Base-by-base conservation (phyloP, 1,140 invertebrate species). In the Aphelinus certus region DNA sequence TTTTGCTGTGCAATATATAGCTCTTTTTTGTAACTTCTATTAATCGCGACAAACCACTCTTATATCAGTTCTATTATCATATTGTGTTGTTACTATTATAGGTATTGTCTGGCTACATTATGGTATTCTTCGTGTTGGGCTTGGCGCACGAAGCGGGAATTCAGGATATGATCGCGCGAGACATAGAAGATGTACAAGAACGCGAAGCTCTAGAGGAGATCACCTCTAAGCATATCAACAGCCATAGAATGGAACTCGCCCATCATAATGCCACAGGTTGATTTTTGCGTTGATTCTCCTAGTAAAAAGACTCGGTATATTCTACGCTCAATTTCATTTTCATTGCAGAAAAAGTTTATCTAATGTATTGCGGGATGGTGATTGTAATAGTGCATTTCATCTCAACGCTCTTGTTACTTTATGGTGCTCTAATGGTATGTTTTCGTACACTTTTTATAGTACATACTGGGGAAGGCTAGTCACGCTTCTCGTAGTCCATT, bases 361-460 rank as follows among this genome's bases (percentile, higher is more conserved):
- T 84, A 7, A 84, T 89, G 78, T 89, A 89, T 56, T 86, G 84
- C 58, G 85, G 85, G 43, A 73, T 89, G n/a, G 84, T 83, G 7
- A 81, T 89, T 48, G 83, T 87, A 3, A 80, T 86, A n/a, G 85
- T 88, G 47, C 88, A 89, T 64, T 85, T 89, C 67, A 79, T 86
- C 46, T 85, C 86, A 47, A 85, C 87, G 10, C 80, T 87, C 62
- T 79, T 88, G 46, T 81, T 89, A 3, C 81, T 89, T 1, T 89
- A 89, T 70, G 88, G 88, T 67, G 83, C 86, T 71, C 78, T 88
- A 45, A 88, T 86, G 84, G 88, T 89, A 84, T 26, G 26, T 26
- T 26, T 26, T 26, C 26, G 26, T 26, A 26, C 26, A 26, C 26
- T 26, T 26, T 26, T 26, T 26, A 26, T 26, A 26, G 26, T 26